Evolutionary conservation across 2,113 vertebrate species (phyloP).

Genomic region (Isurus oxyrinchus): DNA sequence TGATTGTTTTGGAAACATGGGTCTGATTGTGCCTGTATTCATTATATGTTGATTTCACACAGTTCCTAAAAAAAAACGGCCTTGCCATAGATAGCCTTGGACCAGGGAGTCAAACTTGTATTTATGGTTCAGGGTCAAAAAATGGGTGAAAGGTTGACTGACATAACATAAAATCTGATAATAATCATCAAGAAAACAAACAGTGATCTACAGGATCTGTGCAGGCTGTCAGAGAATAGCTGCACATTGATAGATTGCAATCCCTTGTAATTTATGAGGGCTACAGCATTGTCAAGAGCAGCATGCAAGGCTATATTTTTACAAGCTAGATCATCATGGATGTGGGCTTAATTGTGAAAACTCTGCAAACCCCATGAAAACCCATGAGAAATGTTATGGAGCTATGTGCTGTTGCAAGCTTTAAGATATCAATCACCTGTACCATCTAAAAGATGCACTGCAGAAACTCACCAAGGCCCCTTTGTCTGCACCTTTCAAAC

Average conservation of each 20-base stretch:
- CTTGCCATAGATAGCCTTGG: background rate
- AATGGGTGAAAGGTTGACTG: background rate
- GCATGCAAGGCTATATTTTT: background rate
- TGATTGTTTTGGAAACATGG: background rate
- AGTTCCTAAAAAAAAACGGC: background rate
- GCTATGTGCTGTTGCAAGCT: background rate
- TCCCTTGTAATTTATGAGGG: background rate
- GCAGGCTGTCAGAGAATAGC: background rate
- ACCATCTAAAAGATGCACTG: no score
- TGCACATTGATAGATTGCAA: constrained; percentile 2
- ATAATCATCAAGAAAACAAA: no score
- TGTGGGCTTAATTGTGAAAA: background rate
- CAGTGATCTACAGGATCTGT: background rate
- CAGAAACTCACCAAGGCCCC: no score
- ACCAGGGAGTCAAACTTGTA: no score
- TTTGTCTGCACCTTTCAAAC: no score
- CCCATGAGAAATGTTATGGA: background rate
- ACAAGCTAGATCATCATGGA: background rate
- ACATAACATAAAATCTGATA: no score
- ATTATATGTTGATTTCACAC: background rate
- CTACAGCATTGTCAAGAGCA: background rate
- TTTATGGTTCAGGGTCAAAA: background rate
- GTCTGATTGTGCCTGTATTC: background rate
- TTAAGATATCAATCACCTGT: background rate
- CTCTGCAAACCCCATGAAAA: background rate